Evolutionary conservation across 2,888 invertebrate genomes (phyloP).

Genomic region (Ophonus ardosiacus): DNA sequence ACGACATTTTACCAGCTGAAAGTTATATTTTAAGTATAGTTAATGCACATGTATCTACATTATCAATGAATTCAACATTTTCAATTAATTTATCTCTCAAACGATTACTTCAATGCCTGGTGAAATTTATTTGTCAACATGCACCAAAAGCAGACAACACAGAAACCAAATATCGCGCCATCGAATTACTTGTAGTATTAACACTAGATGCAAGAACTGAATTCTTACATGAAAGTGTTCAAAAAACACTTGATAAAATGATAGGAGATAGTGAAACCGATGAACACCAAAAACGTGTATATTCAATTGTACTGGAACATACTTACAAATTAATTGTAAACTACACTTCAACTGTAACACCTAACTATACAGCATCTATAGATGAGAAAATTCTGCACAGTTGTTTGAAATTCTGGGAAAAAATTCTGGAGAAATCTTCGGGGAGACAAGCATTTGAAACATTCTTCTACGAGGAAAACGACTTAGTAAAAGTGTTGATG

Average conservation of each 20-base stretch:
- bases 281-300: conserved; percentile 81
- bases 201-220: conserved; percentile 88
- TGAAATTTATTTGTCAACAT: conserved; percentile 82
- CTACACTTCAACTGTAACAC: conserved; percentile 75
- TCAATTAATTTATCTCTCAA: conserved; percentile 82
- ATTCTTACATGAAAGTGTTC: conserved; percentile 82
- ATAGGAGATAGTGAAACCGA: conserved; percentile 82
- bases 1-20: conserved; percentile 90
- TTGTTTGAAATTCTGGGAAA: conserved; percentile 91
- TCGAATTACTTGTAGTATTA: conserved; percentile 86
- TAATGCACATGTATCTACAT: conserved; percentile 81
- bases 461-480: conserved; percentile 86
- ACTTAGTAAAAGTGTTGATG: conserved; percentile 87
- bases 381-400: conserved; percentile 82
- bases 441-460: conserved; percentile 90
- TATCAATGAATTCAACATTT: conserved; percentile 80
- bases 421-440: conserved; percentile 88
- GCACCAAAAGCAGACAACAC: conserved; percentile 81
- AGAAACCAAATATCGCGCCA: conserved; percentile 80
- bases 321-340: conserved; percentile 84
- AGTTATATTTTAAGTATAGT: conserved; percentile 89
- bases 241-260: conserved; percentile 81
- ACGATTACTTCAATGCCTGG: conserved; percentile 81
- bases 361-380: conserved; percentile 71
- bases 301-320: conserved; percentile 81